phyloP scores from a whole-genome alignment of 2,113 vertebrate genomes.

The Ranitomeya imitator region DNA sequence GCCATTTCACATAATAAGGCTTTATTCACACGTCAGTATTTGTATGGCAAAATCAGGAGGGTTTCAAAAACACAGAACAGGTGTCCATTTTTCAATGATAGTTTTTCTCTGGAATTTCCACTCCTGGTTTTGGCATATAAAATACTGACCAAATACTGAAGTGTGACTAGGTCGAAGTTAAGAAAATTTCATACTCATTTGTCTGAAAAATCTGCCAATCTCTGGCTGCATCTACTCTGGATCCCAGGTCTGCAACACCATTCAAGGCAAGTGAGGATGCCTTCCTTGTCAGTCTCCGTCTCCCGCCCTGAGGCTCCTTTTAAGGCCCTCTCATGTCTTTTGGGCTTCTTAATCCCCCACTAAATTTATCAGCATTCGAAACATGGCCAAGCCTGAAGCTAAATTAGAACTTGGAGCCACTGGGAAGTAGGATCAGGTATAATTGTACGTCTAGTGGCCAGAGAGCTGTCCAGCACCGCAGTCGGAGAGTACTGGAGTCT shows the following conservation, averaged over 20 bases:
- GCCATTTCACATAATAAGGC: neutral
- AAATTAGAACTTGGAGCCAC: conserved; percentile 57
- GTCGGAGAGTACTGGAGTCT: neutral
- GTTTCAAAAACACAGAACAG: no score
- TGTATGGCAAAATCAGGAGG: no score
- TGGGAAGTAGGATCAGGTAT: conserved; percentile 51
- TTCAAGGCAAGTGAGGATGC: conserved; percentile 49
- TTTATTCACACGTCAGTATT: no score
- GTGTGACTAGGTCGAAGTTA: no score
- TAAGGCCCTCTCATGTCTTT: conserved; percentile 55
- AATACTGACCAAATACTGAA: no score
- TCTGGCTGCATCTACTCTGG: conserved; percentile 25
- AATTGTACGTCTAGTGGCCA: conserved; percentile 53
- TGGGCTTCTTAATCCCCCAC: conserved; percentile 57
- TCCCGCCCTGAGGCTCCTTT: conserved; percentile 54
- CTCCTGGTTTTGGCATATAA: no score
- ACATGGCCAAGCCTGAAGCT: conserved; percentile 53
- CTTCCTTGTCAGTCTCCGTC: conserved; percentile 35
- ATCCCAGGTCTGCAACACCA: conserved; percentile 33
- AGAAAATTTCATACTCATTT: neutral
- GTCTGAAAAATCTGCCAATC: conserved; percentile 12
- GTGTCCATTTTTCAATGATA: no score
- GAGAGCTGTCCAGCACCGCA: neutral
- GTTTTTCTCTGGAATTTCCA: no score
- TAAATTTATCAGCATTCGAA: conserved; percentile 57